phyloP scores from a whole-genome alignment of 1,140 invertebrate species.

The Trichonephila clavata region DNA sequence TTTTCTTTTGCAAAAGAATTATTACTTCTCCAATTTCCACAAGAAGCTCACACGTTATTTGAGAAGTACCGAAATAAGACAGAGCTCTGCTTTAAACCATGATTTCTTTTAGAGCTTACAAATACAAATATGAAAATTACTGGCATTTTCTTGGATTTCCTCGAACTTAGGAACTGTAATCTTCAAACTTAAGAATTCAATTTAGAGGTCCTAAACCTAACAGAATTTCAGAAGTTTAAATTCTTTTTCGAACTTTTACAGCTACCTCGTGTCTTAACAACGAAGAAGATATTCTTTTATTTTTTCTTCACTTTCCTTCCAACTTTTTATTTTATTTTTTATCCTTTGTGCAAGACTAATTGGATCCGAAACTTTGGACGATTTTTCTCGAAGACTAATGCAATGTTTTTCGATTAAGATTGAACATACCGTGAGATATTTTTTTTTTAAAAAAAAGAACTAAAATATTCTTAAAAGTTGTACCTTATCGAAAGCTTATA shows the following conservation, averaged over 20 bases:
- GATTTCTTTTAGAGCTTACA: no score
- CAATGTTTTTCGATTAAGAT: not conserved
- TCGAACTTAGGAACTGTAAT: no score
- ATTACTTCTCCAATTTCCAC: no score
- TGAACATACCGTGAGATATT: not conserved
- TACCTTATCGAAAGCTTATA: not conserved
- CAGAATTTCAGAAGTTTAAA: not conserved
- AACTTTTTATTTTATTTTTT: not conserved
- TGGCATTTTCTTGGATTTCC: no score
- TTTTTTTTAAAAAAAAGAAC: not conserved
- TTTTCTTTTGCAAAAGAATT: no score
- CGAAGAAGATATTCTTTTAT: not conserved
- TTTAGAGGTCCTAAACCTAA: not conserved
- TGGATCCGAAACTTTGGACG: conserved; percentile 3
- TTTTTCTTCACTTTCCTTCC: not conserved
- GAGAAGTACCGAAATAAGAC: no score
- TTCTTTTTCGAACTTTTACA: not conserved
- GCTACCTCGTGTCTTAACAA: not conserved
- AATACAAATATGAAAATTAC: no score
- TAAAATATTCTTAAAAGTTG: not conserved
- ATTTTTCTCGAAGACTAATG: not conserved
- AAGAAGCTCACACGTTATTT: no score
- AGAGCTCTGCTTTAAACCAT: no score
- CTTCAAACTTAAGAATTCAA: not conserved
- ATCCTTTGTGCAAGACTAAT: not conserved